Percentiles rank a stretch among this genome's conserved stretches.
These are phyloP conservation scores for Agriopis aurantiaria DNA, from an alignment of 2,888 invertebrate species.

Conservation along the genomic window DNA sequence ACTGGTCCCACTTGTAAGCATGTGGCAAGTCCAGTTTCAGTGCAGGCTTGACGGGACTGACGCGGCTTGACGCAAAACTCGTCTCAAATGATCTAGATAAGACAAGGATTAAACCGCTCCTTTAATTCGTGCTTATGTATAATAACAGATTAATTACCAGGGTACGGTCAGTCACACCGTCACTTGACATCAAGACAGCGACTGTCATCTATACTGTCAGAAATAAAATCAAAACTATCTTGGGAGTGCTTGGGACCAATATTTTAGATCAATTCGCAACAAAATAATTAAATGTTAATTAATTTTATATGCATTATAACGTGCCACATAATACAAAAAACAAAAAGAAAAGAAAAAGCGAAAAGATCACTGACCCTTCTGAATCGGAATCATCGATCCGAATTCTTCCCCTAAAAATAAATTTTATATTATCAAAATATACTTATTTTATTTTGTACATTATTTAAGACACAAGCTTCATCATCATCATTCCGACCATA, in stretches of 20 bases:
- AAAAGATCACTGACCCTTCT: too few relatives aligned
- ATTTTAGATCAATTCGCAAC: background rate
- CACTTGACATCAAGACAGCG: background rate
- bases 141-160: constrained; percentile 3
- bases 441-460: too few relatives aligned
- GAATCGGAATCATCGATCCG: too few relatives aligned
- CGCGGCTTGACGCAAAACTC: constrained; percentile 38
- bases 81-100: constrained; percentile 39
- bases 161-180: background rate
- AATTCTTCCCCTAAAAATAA: too few relatives aligned
- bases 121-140: constrained; percentile 16
- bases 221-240: background rate
- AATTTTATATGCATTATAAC: too few relatives aligned
- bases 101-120: constrained; percentile 31
- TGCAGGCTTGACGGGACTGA: constrained; percentile 35
- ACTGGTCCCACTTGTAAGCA: constrained; percentile 29
- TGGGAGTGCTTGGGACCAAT: too few relatives aligned
- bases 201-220: background rate
- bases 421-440: too few relatives aligned
- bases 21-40: constrained; percentile 37
- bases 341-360: too few relatives aligned
- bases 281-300: too few relatives aligned
- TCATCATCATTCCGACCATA: too few relatives aligned
- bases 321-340: too few relatives aligned
- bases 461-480: too few relatives aligned